Evolutionary conservation across 2,888 invertebrate species (phyloP).

Genomic region (Parasteatoda lunata): DNA sequence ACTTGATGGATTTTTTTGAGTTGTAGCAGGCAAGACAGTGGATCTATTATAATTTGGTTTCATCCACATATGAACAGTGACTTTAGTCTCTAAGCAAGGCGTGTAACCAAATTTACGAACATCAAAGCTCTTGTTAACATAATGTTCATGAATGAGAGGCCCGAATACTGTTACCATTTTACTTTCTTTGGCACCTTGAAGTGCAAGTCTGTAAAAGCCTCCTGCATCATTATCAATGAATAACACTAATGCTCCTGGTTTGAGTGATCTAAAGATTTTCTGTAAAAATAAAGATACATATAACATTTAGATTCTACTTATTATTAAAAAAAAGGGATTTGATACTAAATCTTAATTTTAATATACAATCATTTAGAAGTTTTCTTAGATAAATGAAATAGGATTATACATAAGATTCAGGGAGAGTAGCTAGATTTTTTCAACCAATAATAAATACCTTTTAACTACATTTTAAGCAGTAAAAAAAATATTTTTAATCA

Average conservation of each 20-base stretch:
- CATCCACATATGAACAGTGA: slow-evolving; percentile 36
- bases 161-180: slow-evolving; percentile 29
- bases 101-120: slow-evolving; percentile 34
- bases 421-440: too few species aligned
- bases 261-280: slow-evolving; percentile 51
- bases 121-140: slow-evolving; percentile 11
- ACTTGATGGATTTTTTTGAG: neutral
- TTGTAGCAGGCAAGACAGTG: too few species aligned
- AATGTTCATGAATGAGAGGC: slow-evolving; percentile 26
- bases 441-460: too few species aligned
- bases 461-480: too few species aligned
- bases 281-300: slow-evolving; percentile 11
- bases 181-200: slow-evolving; percentile 10
- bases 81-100: slow-evolving; percentile 38
- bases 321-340: too few species aligned
- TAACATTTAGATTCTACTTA: too few species aligned
- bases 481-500: too few species aligned
- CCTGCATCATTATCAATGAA: slow-evolving; percentile 51
- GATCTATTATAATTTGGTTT: neutral
- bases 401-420: too few species aligned
- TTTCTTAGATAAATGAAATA: too few species aligned
- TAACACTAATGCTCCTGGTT: slow-evolving; percentile 41
- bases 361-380: too few species aligned
- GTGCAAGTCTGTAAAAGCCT: slow-evolving; percentile 27
- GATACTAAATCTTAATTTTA: too few species aligned